Conservation (phyloP, 2,888 invertebrate genomes). For the Acanthopleura granulata region DNA sequence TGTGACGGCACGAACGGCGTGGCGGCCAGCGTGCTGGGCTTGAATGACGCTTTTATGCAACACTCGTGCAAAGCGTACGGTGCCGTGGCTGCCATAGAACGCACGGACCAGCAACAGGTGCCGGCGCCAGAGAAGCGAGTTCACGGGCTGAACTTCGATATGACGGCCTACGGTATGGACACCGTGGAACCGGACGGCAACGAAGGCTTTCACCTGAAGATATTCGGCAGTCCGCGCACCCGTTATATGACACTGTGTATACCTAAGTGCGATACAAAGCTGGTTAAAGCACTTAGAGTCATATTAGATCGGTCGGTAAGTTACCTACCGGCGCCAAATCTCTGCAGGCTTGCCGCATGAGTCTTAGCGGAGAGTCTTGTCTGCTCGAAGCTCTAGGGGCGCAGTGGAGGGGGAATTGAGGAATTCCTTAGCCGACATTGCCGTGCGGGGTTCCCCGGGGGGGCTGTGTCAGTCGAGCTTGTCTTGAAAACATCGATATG, state of each 20-base stretch:
- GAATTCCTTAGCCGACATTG: too few relatives aligned
- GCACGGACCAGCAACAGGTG: conserved; percentile 42
- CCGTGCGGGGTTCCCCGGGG: too few relatives aligned
- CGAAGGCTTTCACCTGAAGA: conserved; percentile 59
- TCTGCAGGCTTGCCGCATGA: too few relatives aligned
- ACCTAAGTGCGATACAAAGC: conserved; percentile 59
- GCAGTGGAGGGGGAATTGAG: too few relatives aligned
- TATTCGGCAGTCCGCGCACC: conserved; percentile 60
- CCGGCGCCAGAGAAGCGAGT: conserved; percentile 41
- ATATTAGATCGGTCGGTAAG: conserved; percentile 66
- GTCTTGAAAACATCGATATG: too few relatives aligned
- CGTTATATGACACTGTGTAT: conserved; percentile 61
- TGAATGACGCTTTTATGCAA: conserved; percentile 59
- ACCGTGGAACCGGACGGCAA: conserved; percentile 38
- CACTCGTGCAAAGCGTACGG: conserved; percentile 61
- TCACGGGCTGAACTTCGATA: conserved; percentile 60
- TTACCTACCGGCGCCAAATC: conserved; percentile 12
- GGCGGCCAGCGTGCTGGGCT: conserved; percentile 53
- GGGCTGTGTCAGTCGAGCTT: too few relatives aligned
- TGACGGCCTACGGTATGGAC: conserved; percentile 53
- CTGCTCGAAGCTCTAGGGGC: too few relatives aligned
- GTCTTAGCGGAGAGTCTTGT: too few relatives aligned
- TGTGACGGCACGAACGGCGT: conserved; percentile 61
- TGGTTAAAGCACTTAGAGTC: conserved; percentile 59
- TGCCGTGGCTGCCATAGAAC: conserved; percentile 59